Evolutionary conservation across 1,140 invertebrate species (phyloP).

Genomic region (Conus ventricosus): DNA sequence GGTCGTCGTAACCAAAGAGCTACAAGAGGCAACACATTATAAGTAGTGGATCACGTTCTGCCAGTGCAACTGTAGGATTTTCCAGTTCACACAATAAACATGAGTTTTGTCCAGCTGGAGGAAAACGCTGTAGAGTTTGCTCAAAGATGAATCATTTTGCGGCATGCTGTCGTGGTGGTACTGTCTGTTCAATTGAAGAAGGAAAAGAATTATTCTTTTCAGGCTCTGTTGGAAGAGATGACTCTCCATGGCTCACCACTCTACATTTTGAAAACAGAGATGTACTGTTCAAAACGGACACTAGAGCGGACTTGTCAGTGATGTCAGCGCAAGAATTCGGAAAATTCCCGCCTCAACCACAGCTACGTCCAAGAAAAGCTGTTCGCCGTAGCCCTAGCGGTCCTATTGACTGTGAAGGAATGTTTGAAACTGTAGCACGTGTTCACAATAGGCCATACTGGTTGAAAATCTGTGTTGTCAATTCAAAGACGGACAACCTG

Average conservation of each 20-base stretch:
- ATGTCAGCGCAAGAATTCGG: neutral
- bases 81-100: neutral
- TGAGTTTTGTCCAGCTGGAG: constrained; percentile 4
- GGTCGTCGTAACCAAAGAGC: too few relatives aligned
- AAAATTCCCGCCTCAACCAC: neutral
- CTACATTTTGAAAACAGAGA: neutral
- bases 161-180: neutral
- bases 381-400: neutral
- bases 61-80: neutral
- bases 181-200: neutral
- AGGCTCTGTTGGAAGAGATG: neutral
- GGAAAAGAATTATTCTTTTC: neutral
- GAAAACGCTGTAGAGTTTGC: neutral
- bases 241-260: neutral
- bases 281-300: neutral
- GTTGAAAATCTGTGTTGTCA: neutral
- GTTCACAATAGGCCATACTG: neutral
- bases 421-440: neutral
- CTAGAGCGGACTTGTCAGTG: neutral
- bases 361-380: too few relatives aligned
- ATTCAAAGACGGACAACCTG: neutral
- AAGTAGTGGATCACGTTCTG: too few relatives aligned
- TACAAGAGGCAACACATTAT: too few relatives aligned
- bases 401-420: neutral
- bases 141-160: constrained; percentile 5